Base-by-base conservation (phyloP, 2,888 invertebrate genomes). In the Euspilapteryx auroguttella region DNA sequence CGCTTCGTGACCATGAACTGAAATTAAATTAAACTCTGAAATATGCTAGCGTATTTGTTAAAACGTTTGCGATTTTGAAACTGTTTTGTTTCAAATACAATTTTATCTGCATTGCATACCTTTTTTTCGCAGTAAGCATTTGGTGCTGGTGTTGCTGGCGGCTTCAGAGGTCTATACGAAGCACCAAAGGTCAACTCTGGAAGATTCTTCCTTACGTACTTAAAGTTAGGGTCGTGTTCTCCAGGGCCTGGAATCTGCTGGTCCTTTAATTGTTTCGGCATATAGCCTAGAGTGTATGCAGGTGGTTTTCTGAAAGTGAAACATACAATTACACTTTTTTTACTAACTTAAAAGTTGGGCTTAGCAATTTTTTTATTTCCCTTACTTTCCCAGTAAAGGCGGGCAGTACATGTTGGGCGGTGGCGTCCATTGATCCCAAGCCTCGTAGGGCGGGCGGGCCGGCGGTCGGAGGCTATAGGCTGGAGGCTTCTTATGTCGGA, bases 391-490 rank as follows among this genome's bases (percentile, higher is more conserved):
- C 4, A 49, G 46, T 29, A 54, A 46, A 2, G 50, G 45, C 1
- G 71, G 69, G 4, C 42, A 48, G 37, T 69, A 69, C 62, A 69
- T 62, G 36, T 69, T 71, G 3, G 69, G 53, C 2, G 69, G 50
- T 1, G 66, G 61, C 0, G 65, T 65, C 71, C 71, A 71, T 42
- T 49, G 44, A 24, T 65, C 65, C 40, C 47, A 49, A 0, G 63
- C 36, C 28, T 54, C 37, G 32, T 52, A 63, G 0, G 47, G 47
- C 0, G 62, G 61, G 9, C 40, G 44, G 1, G 58, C 54, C 1
- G 50, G 45, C 1, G 38, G 41, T 11, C 46, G 42, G 34, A 62
- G 35, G n/a, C 47, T 43, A 39, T 56, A 69, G 0, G 57, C 56
- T 0, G 71, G 69, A 0, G 51, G 40, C 2, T 46, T 40, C 29